Base-by-base conservation (phyloP, 2,888 invertebrate genomes). In the Trissolcus japonicus region DNA sequence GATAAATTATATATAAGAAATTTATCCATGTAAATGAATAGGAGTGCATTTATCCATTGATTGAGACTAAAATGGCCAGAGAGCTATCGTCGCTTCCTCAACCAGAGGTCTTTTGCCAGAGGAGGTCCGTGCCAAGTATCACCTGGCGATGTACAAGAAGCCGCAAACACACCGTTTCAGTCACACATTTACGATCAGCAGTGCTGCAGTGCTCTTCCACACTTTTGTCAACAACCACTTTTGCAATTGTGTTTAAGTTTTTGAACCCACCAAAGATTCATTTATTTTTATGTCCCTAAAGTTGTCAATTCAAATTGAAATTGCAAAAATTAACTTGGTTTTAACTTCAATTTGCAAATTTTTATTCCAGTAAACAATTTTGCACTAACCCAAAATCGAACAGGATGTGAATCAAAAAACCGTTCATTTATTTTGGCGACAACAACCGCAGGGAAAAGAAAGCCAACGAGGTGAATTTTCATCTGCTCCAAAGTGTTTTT, bases 381-480 rank as follows among this genome's bases (percentile, higher is more conserved):
- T 19, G 76, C 65, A 43, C 25, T 80, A 80, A 21, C 78, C 81
- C 11, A 83, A 81, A 66, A 83, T 81, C 54, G 81, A 82, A 46
- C 69, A 80, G 16, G 84, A 86, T 67, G 90, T 60, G 89, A 91
- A 84, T 89, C 93, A 94, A 84, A 93, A 93, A 89, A 93, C 94
- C n/a, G 93, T 94, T n/a, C 56, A 93, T 94, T 82, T 94, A 94
- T 86, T 94, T 94, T 80, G 94, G 94, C 40, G 94, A 94, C 84
- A 92, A 93, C 2, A 92, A 92, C 55, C 90, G 91, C 69, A 89
- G 91, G 43, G 90, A 90, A 80, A 91, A 91, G 29, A 78, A 72
- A 80, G 13, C 14, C 40, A 14, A 35, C 2, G 73, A 73, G 73
- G 73, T 73, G 65, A 65, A 35, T 35, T 35, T 29, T 29, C 19